Conservation (phyloP, 2,113 vertebrate genomes). For the Oreochromis tanganicae region DNA sequence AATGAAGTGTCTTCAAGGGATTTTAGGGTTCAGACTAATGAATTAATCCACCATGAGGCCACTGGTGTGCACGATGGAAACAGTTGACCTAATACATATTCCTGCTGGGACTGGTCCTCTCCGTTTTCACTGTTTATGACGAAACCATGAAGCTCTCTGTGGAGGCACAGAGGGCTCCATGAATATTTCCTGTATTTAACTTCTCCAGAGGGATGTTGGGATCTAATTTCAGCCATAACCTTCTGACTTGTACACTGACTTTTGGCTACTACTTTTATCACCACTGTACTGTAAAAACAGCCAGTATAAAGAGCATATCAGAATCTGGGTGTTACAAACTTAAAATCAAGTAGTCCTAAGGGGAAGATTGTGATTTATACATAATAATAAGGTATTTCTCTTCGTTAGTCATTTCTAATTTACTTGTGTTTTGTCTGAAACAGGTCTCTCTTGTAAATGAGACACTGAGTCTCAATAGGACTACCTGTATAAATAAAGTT, state of each 20-base stretch:
- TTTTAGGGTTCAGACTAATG: conserved; percentile 7
- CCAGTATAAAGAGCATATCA: not conserved
- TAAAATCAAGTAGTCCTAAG: not conserved
- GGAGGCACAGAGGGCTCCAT: not conserved
- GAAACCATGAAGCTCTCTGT: not conserved
- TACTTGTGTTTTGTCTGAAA: not conserved
- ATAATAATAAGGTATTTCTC: not conserved
- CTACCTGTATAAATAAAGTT: not conserved
- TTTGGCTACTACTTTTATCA: not conserved
- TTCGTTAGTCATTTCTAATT: not conserved
- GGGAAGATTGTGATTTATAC: not conserved
- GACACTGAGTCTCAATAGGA: not conserved
- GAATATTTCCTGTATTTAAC: not conserved
- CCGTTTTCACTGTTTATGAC: not conserved
- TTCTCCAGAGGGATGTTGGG: not conserved
- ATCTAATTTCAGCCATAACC: not conserved
- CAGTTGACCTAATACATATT: conserved; percentile 20
- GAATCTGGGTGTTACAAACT: not conserved
- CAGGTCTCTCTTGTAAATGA: not conserved
- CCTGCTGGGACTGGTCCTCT: conserved; percentile 1
- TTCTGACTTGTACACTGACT: not conserved
- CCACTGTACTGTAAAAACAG: not conserved
- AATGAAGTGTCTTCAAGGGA: not conserved
- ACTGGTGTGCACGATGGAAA: conserved; percentile 14
- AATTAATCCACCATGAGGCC: conserved; percentile 12